phyloP scores from a whole-genome alignment of 2,113 vertebrate species.

The Cottus gobio region DNA sequence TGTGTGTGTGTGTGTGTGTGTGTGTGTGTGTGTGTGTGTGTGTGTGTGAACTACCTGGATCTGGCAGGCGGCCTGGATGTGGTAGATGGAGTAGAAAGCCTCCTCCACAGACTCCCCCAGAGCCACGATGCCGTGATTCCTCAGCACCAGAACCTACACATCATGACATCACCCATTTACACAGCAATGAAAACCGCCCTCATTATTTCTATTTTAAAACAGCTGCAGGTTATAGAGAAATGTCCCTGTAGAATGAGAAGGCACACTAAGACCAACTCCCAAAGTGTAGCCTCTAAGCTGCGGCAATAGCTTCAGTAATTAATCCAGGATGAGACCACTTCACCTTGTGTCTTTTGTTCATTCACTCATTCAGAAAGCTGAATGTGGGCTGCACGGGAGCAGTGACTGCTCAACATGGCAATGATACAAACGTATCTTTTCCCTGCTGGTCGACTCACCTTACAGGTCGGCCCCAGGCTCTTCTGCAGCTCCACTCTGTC shows the following conservation, averaged over 20 bases:
- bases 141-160: slow-evolving; percentile 92
- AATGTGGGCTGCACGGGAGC: not conserved
- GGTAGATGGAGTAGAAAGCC: slow-evolving; percentile 95
- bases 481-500: slow-evolving; percentile 96
- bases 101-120: slow-evolving; percentile 95
- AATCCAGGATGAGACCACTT: slow-evolving; percentile 6
- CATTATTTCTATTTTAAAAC: not conserved
- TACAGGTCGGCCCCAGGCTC: slow-evolving; percentile 94
- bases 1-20: slow-evolving; percentile 19
- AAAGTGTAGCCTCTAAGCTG: not conserved
- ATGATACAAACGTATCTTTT: not conserved
- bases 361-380: slow-evolving; percentile 6
- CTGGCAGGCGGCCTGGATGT: slow-evolving; percentile 96
- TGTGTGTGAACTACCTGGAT: slow-evolving; percentile 87
- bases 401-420: not conserved
- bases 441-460: slow-evolving; percentile 81
- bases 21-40: slow-evolving; percentile 24
- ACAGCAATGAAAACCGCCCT: slow-evolving; percentile 3
- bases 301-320: slow-evolving; percentile 24
- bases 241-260: not conserved
- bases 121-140: slow-evolving; percentile 95
- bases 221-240: not conserved
- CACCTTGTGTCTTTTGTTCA: not conserved
- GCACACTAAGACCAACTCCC: not conserved
- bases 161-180: not conserved